These are phyloP conservation scores for Hypena proboscidalis DNA, from an alignment of 2,888 invertebrate species.

Conservation along the genomic window DNA sequence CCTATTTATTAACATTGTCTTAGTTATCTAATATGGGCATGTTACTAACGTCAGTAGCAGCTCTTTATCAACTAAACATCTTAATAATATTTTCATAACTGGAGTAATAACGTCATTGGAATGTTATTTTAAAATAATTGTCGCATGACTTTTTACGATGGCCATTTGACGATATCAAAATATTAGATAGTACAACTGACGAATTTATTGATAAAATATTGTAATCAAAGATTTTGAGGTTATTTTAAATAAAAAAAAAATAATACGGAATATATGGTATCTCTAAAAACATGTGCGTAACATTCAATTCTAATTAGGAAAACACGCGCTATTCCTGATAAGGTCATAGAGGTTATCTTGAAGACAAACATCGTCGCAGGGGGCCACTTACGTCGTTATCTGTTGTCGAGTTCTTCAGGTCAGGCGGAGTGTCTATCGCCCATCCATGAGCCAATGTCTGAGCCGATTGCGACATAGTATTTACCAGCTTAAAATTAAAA, in stretches of 20 bases:
- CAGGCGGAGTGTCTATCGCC: conserved; percentile 78
- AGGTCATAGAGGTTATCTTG: conserved; percentile 68
- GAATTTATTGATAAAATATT: too few species aligned
- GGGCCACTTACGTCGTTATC: conserved; percentile 81
- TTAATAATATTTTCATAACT: too few species aligned
- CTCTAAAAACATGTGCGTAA: too few species aligned
- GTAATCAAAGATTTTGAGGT: conserved; percentile 1
- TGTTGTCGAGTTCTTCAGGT: conserved; percentile 66
- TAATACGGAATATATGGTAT: neutral
- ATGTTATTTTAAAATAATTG: too few species aligned
- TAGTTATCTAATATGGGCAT: too few species aligned
- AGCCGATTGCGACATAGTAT: conserved; percentile 64
- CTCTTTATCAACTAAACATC: too few species aligned
- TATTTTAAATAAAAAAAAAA: neutral
- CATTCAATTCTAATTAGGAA: conserved; percentile 42
- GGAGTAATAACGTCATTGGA: too few species aligned
- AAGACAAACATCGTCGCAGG: conserved; percentile 79
- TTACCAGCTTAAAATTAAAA: conserved; percentile 26
- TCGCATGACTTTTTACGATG: too few species aligned
- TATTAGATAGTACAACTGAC: too few species aligned
- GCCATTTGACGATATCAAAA: too few species aligned
- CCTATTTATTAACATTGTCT: too few species aligned
- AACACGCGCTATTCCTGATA: conserved; percentile 41
- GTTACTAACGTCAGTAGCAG: too few species aligned
- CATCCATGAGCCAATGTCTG: conserved; percentile 72